These are phyloP conservation scores for Coregonus clupeaformis DNA, from an alignment of 2,113 vertebrate genomes.

Conservation along the genomic window DNA sequence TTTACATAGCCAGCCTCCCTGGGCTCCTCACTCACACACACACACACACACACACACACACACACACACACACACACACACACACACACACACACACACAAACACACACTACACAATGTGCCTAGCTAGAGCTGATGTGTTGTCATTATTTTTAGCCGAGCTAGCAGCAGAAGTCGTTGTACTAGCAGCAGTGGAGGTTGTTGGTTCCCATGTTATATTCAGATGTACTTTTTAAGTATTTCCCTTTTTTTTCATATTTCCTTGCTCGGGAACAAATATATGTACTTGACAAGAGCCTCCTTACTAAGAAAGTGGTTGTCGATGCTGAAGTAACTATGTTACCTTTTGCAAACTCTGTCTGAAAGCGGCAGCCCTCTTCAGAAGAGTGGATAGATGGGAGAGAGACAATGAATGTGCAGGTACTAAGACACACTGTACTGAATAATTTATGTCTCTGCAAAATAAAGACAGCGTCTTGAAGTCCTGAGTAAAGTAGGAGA, in stretches of 20 bases:
- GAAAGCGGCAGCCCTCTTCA: conserved; percentile 75
- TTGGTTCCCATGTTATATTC: conserved; percentile 73
- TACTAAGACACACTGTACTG: conserved; percentile 74
- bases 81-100: neutral
- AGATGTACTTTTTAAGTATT: conserved; percentile 69
- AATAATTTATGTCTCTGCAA: conserved; percentile 81
- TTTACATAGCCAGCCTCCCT: conserved; percentile 74
- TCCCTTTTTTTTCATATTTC: conserved; percentile 72
- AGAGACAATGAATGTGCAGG: conserved; percentile 73
- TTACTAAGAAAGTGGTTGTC: conserved; percentile 81
- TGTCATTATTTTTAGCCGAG: conserved; percentile 71
- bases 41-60: conserved; percentile 28
- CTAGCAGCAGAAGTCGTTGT: conserved; percentile 68
- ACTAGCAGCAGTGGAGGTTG: conserved; percentile 68
- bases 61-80: neutral
- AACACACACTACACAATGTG: conserved; percentile 51
- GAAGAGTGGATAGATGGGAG: conserved; percentile 72
- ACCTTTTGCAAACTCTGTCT: conserved; percentile 80
- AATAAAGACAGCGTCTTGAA: conserved; percentile 79
- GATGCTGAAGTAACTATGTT: conserved; percentile 78
- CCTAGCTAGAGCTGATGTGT: conserved; percentile 52
- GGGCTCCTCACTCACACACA: conserved; percentile 40
- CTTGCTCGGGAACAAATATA: conserved; percentile 75
- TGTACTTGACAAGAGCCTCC: conserved; percentile 76
- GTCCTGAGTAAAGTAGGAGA: conserved; percentile 78